Base-by-base conservation (phyloP, 2,888 invertebrate genomes). In the Eupithecia pulchellata region DNA sequence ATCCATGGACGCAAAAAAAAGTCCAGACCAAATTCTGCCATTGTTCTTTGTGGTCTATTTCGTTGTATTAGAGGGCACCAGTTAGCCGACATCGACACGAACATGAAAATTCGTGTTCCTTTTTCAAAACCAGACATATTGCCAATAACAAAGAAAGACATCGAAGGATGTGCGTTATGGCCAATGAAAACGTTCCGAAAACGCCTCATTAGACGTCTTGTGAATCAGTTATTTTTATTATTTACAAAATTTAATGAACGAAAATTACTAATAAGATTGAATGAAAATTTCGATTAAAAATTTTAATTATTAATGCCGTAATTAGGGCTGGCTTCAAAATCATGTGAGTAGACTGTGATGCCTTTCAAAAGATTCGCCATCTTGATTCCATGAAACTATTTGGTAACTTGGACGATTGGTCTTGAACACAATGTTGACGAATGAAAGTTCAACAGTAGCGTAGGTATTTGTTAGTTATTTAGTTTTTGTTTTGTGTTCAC, bases 401-500 rank as follows among this genome's bases (percentile, higher is more conserved):
- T 8, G n/a, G 20, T n/a, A 47, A 47, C 42, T 20, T 47, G n/a
- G 17, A 6, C 42, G 20, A 14, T 47, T 11, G 13, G 1, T 34
- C 11, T 47, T 8, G n/a, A 47, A 47, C 20, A 47, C n/a, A 42
- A 63, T 55, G 55, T 58, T 30, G 3, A 30, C n/a, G 67, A 75
- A 73, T 64, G 77, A 75, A 79, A 80, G 83, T 82, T 83, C 81
- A 81, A 81, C 78, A 75, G 80, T 84, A 81, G 81, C 81, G 81
- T 86, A 86, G 82, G 73, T 77, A 81, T 85, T 87, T 87, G 82
- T 89, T 89, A 89, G 86, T 89, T 85, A 84, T 88, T 87, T 88
- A 86, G 86, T 86, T 86, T 88, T 87, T 87, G 88, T 89, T 90
- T 90, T 88, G 87, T 88, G 87, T 89, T 89, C 87, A 85, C 87